Conservation (phyloP, 2,113 vertebrate species). For the Cnemophilus loriae region DNA sequence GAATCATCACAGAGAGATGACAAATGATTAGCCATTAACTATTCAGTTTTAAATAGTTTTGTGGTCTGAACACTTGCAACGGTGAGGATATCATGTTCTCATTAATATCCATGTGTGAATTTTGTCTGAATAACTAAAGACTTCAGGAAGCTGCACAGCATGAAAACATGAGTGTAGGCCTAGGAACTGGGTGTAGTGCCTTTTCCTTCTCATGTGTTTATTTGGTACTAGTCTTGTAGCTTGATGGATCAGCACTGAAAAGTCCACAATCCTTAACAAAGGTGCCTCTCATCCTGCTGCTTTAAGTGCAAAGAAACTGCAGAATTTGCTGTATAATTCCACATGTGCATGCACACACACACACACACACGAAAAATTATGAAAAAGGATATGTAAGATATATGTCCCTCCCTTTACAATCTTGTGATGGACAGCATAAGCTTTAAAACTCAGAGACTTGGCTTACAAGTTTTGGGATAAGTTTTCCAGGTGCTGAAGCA, state of each 20-base stretch:
- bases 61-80: not conserved
- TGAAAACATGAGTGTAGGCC: not conserved
- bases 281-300: not conserved
- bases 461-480: not conserved
- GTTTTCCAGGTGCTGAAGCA: not conserved
- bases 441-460: not conserved
- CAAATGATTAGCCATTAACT: not conserved
- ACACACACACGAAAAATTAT: not conserved
- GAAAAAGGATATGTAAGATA: not conserved
- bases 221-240: not conserved
- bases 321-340: not conserved
- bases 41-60: not conserved
- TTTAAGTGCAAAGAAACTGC: not conserved
- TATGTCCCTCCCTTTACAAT: not conserved
- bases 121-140: not conserved
- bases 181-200: not conserved
- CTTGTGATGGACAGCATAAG: not conserved
- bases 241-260: not conserved
- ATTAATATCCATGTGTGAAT: not conserved
- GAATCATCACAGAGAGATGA: not conserved
- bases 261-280: not conserved
- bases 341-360: rapidly evolving
- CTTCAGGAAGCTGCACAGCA: not conserved
- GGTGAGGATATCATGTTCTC: not conserved
- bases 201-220: not conserved